Evolutionary conservation across 1,140 invertebrate genomes (phyloP), one percentile per base, ranked within the genome.

Genomic region (Globodera rostochiensis): DNA sequence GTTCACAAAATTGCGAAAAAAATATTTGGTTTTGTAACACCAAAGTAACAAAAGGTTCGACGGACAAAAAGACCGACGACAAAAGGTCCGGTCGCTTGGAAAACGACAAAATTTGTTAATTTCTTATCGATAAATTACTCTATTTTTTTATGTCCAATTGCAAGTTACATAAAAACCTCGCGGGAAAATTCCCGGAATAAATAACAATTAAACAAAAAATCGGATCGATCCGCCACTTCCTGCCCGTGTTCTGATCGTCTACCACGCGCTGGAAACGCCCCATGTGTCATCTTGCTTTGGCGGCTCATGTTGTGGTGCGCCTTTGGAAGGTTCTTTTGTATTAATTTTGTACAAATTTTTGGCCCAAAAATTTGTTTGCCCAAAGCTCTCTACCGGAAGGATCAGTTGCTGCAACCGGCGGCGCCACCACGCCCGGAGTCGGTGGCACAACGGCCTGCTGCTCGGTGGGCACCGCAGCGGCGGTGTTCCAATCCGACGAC

Each of bases 401-500:
- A 21, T 6, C 64, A 53, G 25, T 47, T 66, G 25, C 60, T 60
- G 64, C 57, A 21, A 66, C 8, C n/a, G 83, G 13, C 21, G 46
- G 60, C 25, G 36, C 76, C n/a, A 25, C 6, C 69, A 11, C 45
- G 46, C 60, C 9, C 9, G 77, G 21, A 45, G 21, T n/a, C 49
- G 50, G 21, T 25, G 50, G 25, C 25, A 53, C 64, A 66, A 64
- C 21, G 21, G 45, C 25, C 36, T 78, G 64, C 70, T 78, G 50
- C 57, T 70, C 83, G 21, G 6, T 76, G 7, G 13, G 46, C 81
- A 49, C 25, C 53, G 60, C 74, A 3, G 83, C 73, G 15, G 84
- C 85, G 3, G 84, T 82, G 45, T 79, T 79, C 84, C 84, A 85
- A 66, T 85, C 84, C 49, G 77, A 64, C 66, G 83, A 85, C 25